phyloP scores from a whole-genome alignment of 1,140 invertebrate genomes.

The Asobara japonica region DNA sequence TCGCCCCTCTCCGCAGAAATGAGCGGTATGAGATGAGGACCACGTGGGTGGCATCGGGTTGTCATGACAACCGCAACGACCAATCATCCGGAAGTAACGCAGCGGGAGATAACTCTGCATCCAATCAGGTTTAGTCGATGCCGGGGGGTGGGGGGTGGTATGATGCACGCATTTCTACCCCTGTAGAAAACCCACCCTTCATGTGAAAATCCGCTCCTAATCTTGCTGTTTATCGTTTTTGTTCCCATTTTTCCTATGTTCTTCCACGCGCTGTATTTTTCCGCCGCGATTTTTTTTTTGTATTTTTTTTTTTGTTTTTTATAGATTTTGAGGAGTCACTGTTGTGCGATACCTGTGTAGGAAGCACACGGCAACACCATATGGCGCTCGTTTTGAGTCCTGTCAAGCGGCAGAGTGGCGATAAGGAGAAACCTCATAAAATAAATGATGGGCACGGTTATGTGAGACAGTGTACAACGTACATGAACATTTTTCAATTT shows the following conservation, averaged over 20 bases:
- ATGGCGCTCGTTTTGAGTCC: conserved; percentile 48
- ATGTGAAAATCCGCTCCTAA: conserved; percentile 16
- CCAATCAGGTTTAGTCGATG: conserved; percentile 66
- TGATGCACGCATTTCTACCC: neutral
- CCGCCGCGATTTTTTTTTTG: neutral
- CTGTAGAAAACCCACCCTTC: neutral
- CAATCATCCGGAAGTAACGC: conserved; percentile 68
- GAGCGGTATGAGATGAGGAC: conserved; percentile 25
- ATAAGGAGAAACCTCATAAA: conserved; percentile 61
- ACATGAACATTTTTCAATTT: conserved; percentile 5
- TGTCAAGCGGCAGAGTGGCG: conserved; percentile 59
- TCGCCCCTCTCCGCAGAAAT: too few relatives aligned
- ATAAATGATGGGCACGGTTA: conserved; percentile 47
- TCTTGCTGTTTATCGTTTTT: conserved; percentile 10
- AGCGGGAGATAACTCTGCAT: conserved; percentile 68
- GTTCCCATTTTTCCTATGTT: neutral
- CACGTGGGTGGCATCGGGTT: conserved; percentile 61
- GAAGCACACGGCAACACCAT: neutral
- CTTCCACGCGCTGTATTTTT: neutral
- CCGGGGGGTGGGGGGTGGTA: conserved; percentile 37
- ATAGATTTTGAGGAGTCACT: neutral
- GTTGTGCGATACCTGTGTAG: neutral
- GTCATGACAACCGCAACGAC: conserved; percentile 67
- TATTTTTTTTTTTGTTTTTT: neutral
- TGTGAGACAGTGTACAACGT: neutral